These are phyloP conservation scores for Ictalurus furcatus DNA, from an alignment of 2,113 vertebrate genomes.

Conservation along the genomic window DNA sequence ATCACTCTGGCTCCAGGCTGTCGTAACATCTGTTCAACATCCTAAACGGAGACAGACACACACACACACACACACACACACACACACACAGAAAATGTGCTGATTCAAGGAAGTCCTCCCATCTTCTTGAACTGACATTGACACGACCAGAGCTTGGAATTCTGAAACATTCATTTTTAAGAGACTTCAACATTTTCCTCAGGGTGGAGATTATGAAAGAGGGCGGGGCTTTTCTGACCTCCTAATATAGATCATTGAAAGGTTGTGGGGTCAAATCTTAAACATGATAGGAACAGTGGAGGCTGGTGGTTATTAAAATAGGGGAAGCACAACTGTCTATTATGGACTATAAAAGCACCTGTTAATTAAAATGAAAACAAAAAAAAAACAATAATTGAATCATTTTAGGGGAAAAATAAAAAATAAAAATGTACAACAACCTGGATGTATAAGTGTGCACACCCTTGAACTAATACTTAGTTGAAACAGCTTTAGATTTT, in stretches of 20 bases:
- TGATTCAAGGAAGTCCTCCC: background rate
- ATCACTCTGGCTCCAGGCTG: conserved; percentile 51
- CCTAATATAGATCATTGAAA: background rate
- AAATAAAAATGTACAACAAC: no score
- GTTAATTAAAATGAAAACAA: no score
- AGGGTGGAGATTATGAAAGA: background rate
- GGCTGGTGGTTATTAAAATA: no score
- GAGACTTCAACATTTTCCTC: background rate
- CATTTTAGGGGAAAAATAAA: no score
- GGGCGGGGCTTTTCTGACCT: background rate
- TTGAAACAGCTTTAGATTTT: no score
- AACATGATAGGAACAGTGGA: no score
- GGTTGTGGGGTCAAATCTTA: background rate
- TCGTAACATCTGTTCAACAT: conserved; percentile 38
- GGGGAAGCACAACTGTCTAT: no score
- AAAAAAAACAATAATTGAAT: no score
- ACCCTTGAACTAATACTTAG: no score
- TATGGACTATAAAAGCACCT: no score
- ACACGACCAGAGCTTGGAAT: background rate
- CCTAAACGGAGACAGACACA: conserved; percentile 27
- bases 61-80: conserved; percentile 19
- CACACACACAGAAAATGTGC: background rate
- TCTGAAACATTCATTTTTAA: no score
- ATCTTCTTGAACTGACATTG: background rate
- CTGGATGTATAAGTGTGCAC: no score